These are phyloP conservation scores for Altica lythri DNA, from an alignment of 2,888 invertebrate genomes.

Conservation along the genomic window DNA sequence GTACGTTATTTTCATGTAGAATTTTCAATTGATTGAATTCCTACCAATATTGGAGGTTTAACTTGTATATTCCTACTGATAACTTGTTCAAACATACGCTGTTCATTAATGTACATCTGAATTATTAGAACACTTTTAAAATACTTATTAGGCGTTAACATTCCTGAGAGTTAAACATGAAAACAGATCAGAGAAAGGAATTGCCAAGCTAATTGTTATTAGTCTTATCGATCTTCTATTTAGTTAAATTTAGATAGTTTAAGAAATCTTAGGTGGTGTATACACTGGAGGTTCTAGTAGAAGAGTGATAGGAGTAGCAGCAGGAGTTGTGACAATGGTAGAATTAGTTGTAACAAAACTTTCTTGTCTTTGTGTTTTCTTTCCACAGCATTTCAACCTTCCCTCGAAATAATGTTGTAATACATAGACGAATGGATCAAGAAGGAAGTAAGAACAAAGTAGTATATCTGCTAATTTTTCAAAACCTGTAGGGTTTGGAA, in stretches of 20 bases:
- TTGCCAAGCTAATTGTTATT: no score
- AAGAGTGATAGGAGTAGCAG: constrained; percentile 41
- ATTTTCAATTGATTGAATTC: no score
- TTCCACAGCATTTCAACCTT: constrained; percentile 42
- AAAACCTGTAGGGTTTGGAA: constrained; percentile 55
- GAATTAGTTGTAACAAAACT: constrained; percentile 41
- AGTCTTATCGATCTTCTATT: no score
- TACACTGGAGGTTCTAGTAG: constrained; percentile 42
- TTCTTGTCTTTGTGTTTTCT: constrained; percentile 37
- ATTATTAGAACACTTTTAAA: no score
- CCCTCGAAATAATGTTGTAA: constrained; percentile 65
- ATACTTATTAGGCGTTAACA: no score
- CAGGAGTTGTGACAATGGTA: constrained; percentile 24
- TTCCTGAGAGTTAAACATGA: no score
- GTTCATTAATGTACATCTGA: no score
- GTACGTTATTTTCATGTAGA: no score
- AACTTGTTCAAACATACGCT: no score
- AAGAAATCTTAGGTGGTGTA: constrained; percentile 27
- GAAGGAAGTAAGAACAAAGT: constrained; percentile 79
- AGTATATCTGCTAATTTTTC: constrained; percentile 71
- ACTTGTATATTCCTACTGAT: no score
- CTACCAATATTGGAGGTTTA: no score
- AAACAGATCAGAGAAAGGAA: background rate
- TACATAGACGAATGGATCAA: constrained; percentile 84
- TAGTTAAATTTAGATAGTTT: no score